Evolutionary conservation across 2,113 vertebrate genomes (phyloP).

Genomic region (Urocitellus parryii): DNA sequence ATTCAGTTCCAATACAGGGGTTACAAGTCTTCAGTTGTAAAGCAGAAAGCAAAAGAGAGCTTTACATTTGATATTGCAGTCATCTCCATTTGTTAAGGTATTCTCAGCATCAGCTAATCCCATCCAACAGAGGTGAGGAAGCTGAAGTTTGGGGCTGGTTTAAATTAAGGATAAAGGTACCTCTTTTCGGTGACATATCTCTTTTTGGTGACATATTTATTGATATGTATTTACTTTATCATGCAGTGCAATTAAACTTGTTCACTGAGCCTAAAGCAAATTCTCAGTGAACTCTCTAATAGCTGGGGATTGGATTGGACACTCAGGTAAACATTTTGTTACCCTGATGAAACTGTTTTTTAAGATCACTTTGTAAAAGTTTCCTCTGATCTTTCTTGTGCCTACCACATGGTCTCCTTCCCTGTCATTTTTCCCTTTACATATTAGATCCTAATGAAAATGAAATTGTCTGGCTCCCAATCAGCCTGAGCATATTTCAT

Average conservation of each 20-base stretch:
- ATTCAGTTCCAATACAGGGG: neutral
- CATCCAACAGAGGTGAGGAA: neutral
- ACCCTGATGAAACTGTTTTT: neutral
- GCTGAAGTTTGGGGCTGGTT: neutral
- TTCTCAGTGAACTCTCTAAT: neutral
- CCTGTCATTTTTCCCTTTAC: neutral
- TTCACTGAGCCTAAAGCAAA: neutral
- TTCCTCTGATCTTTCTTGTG: neutral
- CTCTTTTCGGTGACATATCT: neutral
- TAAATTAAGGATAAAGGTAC: neutral
- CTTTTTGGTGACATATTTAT: neutral
- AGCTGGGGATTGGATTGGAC: neutral
- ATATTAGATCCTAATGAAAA: constrained; percentile 42
- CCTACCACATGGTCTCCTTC: neutral
- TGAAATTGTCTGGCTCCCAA: neutral
- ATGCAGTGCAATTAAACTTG: neutral
- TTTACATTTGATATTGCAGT: neutral
- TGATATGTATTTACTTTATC: neutral
- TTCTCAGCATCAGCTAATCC: neutral
- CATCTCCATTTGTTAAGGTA: neutral
- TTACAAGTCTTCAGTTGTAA: neutral
- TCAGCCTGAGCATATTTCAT: neutral
- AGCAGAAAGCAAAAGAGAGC: neutral
- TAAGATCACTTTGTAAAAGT: neutral
- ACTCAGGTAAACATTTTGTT: neutral